Conservation (phyloP, 2,888 invertebrate genomes). For the Sinelater perroti region DNA sequence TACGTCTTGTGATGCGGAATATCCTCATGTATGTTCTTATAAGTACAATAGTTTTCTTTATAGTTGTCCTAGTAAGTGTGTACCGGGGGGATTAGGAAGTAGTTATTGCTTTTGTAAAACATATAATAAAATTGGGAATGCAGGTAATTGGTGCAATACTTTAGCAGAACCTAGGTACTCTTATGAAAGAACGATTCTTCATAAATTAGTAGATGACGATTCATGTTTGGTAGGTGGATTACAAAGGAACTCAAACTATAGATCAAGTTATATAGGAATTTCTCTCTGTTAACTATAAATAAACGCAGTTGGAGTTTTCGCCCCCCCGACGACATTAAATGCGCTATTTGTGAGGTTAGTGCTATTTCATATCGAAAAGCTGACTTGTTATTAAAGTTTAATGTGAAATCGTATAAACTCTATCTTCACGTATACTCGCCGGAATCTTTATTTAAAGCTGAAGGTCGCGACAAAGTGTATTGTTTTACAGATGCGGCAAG, state of each 20-base stretch:
- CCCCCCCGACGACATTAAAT: slow-evolving; percentile 29
- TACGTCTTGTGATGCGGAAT: slow-evolving; percentile 18
- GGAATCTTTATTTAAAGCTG: slow-evolving; percentile 64
- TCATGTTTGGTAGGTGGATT: slow-evolving; percentile 38
- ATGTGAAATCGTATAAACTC: slow-evolving; percentile 41
- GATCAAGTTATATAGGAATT: not conserved
- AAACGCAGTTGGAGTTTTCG: slow-evolving; percentile 21
- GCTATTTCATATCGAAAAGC: slow-evolving; percentile 11
- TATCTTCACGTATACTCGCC: slow-evolving; percentile 66
- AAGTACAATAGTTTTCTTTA: slow-evolving; percentile 28
- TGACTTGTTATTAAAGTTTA: slow-evolving; percentile 46
- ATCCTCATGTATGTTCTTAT: slow-evolving; percentile 35
- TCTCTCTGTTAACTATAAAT: slow-evolving; percentile 17
- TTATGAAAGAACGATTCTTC: slow-evolving; percentile 37
- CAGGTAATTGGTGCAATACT: slow-evolving; percentile 13
- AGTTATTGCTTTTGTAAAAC: slow-evolving; percentile 45
- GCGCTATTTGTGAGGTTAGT: slow-evolving; percentile 42
- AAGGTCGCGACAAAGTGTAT: slow-evolving; percentile 61
- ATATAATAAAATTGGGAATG: not conserved
- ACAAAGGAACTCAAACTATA: slow-evolving; percentile 4
- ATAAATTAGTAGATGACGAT: slow-evolving; percentile 37
- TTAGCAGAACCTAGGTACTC: slow-evolving; percentile 35
- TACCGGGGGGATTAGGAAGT: slow-evolving; percentile 40
- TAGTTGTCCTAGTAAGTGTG: slow-evolving; percentile 43
- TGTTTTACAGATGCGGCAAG: slow-evolving; percentile 70